Evolutionary conservation across 2,888 invertebrate species (phyloP).

Genomic region (Cactoblastis cactorum): DNA sequence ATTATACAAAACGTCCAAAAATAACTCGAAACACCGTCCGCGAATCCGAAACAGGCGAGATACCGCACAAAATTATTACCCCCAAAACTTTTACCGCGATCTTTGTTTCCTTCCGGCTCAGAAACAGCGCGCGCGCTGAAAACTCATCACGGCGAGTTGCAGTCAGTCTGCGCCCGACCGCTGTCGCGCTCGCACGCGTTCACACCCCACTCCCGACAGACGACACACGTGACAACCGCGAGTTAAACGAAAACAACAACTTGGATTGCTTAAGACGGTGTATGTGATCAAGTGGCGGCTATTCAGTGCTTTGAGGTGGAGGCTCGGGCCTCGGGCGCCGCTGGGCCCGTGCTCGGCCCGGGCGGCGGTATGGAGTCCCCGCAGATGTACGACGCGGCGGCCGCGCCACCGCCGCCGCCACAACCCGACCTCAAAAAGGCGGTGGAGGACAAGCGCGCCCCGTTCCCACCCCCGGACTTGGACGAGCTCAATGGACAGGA

Average conservation of each 20-base stretch:
- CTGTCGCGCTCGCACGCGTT: constrained; percentile 57
- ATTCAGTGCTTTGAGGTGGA: constrained; percentile 76
- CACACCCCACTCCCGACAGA: constrained; percentile 20
- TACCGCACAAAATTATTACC: constrained; percentile 19
- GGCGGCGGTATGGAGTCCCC: constrained; percentile 88
- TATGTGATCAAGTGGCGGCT: constrained; percentile 66
- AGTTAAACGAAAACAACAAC: constrained; percentile 27
- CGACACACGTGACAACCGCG: constrained; percentile 30
- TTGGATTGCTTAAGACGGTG: constrained; percentile 51
- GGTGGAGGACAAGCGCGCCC: constrained; percentile 83
- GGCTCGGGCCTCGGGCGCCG: constrained; percentile 68
- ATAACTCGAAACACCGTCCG: not conserved
- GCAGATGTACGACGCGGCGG: constrained; percentile 90
- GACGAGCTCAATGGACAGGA: constrained; percentile 95
- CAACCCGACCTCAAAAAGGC: constrained; percentile 79
- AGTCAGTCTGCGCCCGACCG: constrained; percentile 63
- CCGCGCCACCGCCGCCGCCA: constrained; percentile 80
- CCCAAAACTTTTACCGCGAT: constrained; percentile 63
- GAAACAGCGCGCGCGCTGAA: constrained; percentile 37
- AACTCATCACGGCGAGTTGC: constrained; percentile 34
- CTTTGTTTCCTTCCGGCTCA: constrained; percentile 77
- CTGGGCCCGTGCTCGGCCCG: constrained; percentile 68
- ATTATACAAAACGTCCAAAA: not conserved
- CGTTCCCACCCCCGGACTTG: constrained; percentile 89
- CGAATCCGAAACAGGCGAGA: constrained; percentile 10